phyloP scores from a whole-genome alignment of 1,140 invertebrate genomes.

The Campoletis sonorensis region DNA sequence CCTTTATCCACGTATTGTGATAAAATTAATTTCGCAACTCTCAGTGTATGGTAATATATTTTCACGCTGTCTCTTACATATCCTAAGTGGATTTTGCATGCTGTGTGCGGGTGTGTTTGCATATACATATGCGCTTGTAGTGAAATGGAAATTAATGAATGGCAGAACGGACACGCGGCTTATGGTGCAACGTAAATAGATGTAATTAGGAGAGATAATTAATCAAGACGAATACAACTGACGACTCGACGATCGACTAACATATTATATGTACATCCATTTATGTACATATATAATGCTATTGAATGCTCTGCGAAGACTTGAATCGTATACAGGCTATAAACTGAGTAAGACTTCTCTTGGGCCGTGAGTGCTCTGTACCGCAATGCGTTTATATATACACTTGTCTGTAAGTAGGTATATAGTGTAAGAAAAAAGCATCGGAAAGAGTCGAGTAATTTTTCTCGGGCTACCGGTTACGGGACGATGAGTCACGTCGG shows the following conservation, averaged over 20 bases:
- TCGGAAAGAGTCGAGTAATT: slow-evolving; percentile 32
- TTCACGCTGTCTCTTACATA: background rate
- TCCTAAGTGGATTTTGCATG: background rate
- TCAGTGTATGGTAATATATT: background rate
- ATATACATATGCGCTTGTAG: background rate
- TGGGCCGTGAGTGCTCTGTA: background rate
- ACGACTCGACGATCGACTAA: slow-evolving; percentile 7
- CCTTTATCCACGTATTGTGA: background rate
- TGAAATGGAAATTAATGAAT: slow-evolving; percentile 40
- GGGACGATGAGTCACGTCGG: slow-evolving; percentile 37
- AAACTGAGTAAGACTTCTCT: slow-evolving; percentile 34
- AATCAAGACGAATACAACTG: slow-evolving; percentile 38
- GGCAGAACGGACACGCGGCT: background rate
- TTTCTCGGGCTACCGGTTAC: slow-evolving; percentile 41
- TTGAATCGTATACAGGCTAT: too few species aligned
- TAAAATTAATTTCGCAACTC: background rate
- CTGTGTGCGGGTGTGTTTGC: background rate
- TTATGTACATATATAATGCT: background rate
- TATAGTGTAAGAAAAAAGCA: slow-evolving; percentile 12
- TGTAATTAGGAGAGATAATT: slow-evolving; percentile 45
- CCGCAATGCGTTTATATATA: background rate
- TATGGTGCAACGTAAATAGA: slow-evolving; percentile 40
- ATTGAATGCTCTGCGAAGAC: background rate
- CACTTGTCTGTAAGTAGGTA: background rate
- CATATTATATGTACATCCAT: background rate